Evolutionary conservation across 2,888 invertebrate species (phyloP).

Genomic region (Chouioia cunea): DNA sequence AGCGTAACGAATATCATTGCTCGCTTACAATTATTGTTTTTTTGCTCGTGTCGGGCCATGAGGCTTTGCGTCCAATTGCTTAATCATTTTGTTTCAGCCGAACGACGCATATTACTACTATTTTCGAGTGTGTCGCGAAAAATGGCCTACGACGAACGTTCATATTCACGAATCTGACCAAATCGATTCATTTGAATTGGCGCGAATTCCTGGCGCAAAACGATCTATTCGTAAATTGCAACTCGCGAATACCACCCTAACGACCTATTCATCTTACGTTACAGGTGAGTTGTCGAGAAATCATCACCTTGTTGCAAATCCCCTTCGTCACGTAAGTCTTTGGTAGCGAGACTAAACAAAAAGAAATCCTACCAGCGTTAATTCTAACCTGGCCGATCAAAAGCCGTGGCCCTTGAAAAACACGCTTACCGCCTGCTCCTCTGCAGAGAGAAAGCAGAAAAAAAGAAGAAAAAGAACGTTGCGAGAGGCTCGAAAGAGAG

Average conservation of each 20-base stretch:
- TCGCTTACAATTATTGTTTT: slow-evolving; percentile 21
- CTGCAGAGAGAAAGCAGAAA: not conserved
- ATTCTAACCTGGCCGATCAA: slow-evolving; percentile 14
- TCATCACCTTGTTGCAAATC: not conserved
- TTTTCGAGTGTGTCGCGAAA: too few relatives aligned
- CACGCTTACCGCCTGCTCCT: not conserved
- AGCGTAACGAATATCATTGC: slow-evolving; percentile 37
- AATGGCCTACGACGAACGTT: too few relatives aligned
- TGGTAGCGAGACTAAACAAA: not conserved
- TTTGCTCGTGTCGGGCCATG: not conserved
- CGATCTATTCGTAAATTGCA: too few relatives aligned
- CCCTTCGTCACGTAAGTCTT: slow-evolving; percentile 23
- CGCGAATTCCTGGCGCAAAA: too few relatives aligned
- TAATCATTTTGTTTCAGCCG: too few relatives aligned
- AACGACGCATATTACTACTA: too few relatives aligned
- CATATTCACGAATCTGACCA: too few relatives aligned
- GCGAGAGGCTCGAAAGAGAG: not conserved
- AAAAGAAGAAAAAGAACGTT: not conserved
- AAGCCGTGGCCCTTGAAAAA: slow-evolving; percentile 17
- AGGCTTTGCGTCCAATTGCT: slow-evolving; percentile 5
- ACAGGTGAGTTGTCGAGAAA: slow-evolving; percentile 24
- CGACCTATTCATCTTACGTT: slow-evolving; percentile 5
- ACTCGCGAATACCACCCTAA: too few relatives aligned
- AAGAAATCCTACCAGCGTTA: not conserved
- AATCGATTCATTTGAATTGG: too few relatives aligned